Percentiles rank a stretch among this genome's conserved stretches.
Conservation (phyloP, 2,797 vertebrate genomes). For the Acanthurus lineatus region DNA sequence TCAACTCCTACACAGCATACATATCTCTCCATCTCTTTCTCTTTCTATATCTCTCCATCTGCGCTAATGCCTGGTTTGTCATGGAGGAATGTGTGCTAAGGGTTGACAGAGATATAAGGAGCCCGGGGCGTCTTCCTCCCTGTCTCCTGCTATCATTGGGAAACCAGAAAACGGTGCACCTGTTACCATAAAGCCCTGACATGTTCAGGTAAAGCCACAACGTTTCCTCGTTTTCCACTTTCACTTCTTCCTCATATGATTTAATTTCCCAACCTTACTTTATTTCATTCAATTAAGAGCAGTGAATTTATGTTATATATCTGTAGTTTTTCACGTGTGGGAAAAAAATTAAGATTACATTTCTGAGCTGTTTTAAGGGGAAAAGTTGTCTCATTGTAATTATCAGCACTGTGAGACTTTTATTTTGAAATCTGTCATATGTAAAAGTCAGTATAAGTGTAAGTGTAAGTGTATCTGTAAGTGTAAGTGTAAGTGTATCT, state of each 20-base stretch:
- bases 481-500: too few relatives aligned
- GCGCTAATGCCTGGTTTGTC: constrained; percentile 48
- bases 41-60: constrained; percentile 49
- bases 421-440: constrained; percentile 15
- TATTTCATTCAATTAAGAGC: neutral
- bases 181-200: constrained; percentile 42
- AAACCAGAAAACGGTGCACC: constrained; percentile 50
- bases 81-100: constrained; percentile 69
- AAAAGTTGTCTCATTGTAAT: neutral
- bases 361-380: too few relatives aligned
- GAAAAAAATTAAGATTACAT: neutral
- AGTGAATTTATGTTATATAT: neutral
- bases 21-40: constrained; percentile 59
- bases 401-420: constrained; percentile 2
- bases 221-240: neutral
- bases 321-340: too few relatives aligned
- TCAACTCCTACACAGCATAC: constrained; percentile 8
- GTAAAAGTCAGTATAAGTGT: too few relatives aligned
- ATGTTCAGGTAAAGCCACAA: neutral
- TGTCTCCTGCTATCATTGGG: constrained; percentile 23
- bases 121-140: constrained; percentile 39
- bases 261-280: neutral
- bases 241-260: neutral
- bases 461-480: too few relatives aligned
- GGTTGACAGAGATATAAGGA: constrained; percentile 58